These are phyloP conservation scores for Calosoma granatense DNA, from an alignment of 1,140 invertebrate genomes.

Conservation along the genomic window DNA sequence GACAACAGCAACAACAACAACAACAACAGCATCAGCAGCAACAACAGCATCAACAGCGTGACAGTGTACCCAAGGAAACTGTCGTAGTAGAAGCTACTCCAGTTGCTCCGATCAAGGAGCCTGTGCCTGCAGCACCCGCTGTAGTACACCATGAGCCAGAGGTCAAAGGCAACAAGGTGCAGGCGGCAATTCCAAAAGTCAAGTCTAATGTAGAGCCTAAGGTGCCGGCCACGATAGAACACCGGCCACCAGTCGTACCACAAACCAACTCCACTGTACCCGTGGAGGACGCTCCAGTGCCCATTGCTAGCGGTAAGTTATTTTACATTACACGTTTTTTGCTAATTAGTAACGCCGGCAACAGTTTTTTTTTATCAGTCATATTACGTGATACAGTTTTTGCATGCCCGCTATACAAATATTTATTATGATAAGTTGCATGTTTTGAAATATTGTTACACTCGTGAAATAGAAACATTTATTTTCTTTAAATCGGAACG, in stretches of 20 bases:
- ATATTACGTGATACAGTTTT: too few species aligned
- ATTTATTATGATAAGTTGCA: too few species aligned
- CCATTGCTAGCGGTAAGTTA: not conserved
- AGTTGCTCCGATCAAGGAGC: slow-evolving; percentile 13
- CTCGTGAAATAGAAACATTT: too few species aligned
- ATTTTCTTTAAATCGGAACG: too few species aligned
- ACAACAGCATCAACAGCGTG: slow-evolving; percentile 13
- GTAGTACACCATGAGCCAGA: not conserved
- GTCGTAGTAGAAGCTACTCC: slow-evolving; percentile 10
- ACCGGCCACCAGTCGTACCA: not conserved
- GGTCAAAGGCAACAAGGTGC: not conserved
- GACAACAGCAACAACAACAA: slow-evolving; percentile 6
- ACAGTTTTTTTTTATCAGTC: too few species aligned
- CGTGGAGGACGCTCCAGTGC: not conserved
- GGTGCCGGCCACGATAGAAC: not conserved
- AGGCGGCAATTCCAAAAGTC: not conserved
- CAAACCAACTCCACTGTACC: not conserved
- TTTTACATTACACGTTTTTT: too few species aligned
- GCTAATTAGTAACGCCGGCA: too few species aligned
- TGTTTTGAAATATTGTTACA: too few species aligned
- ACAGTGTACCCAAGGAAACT: slow-evolving; percentile 11
- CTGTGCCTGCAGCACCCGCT: not conserved
- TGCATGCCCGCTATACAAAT: too few species aligned
- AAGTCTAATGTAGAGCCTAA: not conserved
- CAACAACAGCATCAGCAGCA: slow-evolving; percentile 10